Conservation (phyloP, 2,888 invertebrate genomes). For the Stenodema calcarata region DNA sequence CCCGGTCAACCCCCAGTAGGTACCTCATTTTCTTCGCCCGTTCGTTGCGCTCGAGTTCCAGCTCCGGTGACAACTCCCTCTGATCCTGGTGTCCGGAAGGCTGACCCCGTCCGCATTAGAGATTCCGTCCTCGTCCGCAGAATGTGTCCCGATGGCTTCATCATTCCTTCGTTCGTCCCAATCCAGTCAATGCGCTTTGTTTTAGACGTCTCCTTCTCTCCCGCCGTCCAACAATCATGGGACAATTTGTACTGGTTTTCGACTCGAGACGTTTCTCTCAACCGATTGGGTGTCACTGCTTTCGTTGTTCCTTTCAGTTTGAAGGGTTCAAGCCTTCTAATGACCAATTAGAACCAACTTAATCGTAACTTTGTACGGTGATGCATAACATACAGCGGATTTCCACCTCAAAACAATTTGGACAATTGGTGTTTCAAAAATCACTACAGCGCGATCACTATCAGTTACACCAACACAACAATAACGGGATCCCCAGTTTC, state of each 20-base stretch:
- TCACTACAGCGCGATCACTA: too few species aligned
- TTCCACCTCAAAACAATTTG: too few species aligned
- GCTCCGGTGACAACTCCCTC: background rate
- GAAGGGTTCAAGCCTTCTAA: too few species aligned
- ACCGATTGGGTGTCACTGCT: background rate
- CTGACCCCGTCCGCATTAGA: conserved; percentile 16
- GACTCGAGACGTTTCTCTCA: conserved; percentile 8
- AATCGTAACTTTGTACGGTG: too few species aligned
- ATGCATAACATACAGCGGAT: too few species aligned
- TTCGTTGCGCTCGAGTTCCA: background rate
- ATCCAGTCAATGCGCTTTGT: conserved; percentile 39
- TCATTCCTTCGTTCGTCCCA: conserved; percentile 33
- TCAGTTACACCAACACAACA: too few species aligned
- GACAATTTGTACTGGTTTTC: conserved; percentile 36
- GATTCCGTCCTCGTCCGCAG: conserved; percentile 46
- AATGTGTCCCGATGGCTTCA: conserved; percentile 51
- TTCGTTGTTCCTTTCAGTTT: background rate
- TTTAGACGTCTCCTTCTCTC: conserved; percentile 19
- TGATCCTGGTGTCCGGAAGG: background rate
- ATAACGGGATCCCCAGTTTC: too few species aligned
- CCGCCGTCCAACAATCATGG: conserved; percentile 21
- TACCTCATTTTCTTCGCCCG: too few species aligned
- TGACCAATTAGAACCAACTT: too few species aligned
- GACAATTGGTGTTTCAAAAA: too few species aligned
- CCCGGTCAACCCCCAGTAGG: too few species aligned